Conservation (phyloP, 1,140 invertebrate genomes). For the Teleogryllus occipitalis region DNA sequence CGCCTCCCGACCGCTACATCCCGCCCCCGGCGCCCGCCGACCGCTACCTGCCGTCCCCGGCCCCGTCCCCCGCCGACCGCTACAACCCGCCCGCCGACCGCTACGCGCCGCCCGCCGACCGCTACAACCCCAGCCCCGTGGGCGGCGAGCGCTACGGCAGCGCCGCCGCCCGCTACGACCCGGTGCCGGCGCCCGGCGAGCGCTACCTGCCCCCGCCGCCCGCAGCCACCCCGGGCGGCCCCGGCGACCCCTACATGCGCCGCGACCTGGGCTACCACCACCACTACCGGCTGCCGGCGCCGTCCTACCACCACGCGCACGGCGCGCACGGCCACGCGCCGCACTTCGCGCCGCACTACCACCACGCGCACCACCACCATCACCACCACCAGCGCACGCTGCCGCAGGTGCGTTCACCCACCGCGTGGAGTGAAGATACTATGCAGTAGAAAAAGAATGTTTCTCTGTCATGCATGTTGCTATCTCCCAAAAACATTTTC, state of each 20-base stretch:
- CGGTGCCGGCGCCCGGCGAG: conserved; percentile 1
- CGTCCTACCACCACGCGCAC: conserved; percentile 36
- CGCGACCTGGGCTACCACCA: conserved; percentile 49
- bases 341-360: conserved; percentile 11
- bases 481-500: too few relatives aligned
- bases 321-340: conserved; percentile 26
- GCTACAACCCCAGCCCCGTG: conserved; percentile 6
- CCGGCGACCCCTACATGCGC: conserved; percentile 49
- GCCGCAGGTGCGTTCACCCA: not conserved
- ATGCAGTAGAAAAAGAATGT: too few relatives aligned
- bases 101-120: not conserved
- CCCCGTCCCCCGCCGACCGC: not conserved
- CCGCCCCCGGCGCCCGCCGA: conserved; percentile 14
- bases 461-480: too few relatives aligned
- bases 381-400: conserved; percentile 15
- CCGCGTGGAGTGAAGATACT: too few relatives aligned
- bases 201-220: conserved; percentile 16
- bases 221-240: conserved; percentile 31
- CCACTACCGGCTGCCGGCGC: conserved; percentile 47
- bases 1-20: conserved; percentile 15
- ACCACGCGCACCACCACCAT: conserved; percentile 12
- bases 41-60: conserved; percentile 13
- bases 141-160: conserved; percentile 10
- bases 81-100: not conserved
- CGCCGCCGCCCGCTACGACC: not conserved